phyloP scores from a whole-genome alignment of 2,888 invertebrate genomes.

The Drosophila heteroneura region DNA sequence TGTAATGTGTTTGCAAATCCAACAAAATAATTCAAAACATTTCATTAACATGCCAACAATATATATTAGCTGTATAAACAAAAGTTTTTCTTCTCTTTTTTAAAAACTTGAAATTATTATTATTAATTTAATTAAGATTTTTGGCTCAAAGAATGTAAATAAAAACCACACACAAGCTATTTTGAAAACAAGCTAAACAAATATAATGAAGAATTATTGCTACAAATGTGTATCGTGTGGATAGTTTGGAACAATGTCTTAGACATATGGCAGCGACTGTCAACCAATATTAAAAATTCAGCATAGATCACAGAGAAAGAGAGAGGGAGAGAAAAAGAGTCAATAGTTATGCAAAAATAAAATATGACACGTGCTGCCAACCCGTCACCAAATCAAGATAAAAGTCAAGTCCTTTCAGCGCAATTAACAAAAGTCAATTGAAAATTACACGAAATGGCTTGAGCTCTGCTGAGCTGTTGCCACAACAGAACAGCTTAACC shows the following conservation, averaged over 20 bases:
- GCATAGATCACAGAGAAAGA: not conserved
- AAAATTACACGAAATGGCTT: conserved; percentile 65
- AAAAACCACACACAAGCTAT: not conserved
- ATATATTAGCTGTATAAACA: not conserved
- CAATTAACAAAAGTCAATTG: conserved; percentile 76
- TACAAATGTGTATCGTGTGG: not conserved
- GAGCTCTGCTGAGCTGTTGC: conserved; percentile 46
- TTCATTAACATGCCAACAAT: not conserved
- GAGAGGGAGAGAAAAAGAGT: not conserved
- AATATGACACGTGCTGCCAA: conserved; percentile 1
- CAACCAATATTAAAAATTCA: not conserved
- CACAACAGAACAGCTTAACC: conserved; percentile 36
- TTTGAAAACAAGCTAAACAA: not conserved
- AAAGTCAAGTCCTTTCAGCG: conserved; percentile 2
- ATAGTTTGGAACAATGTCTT: not conserved
- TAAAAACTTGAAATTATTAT: not conserved
- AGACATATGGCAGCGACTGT: not conserved
- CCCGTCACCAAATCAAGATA: conserved; percentile 9
- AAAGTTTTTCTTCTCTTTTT: not conserved
- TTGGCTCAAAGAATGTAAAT: not conserved
- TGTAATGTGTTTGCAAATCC: not conserved
- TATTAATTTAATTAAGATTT: not conserved
- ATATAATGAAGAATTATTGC: not conserved
- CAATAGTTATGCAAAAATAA: not conserved
- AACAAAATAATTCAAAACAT: not conserved